Base-by-base conservation (phyloP, 2,888 invertebrate species). In the Lymantria monacha region DNA sequence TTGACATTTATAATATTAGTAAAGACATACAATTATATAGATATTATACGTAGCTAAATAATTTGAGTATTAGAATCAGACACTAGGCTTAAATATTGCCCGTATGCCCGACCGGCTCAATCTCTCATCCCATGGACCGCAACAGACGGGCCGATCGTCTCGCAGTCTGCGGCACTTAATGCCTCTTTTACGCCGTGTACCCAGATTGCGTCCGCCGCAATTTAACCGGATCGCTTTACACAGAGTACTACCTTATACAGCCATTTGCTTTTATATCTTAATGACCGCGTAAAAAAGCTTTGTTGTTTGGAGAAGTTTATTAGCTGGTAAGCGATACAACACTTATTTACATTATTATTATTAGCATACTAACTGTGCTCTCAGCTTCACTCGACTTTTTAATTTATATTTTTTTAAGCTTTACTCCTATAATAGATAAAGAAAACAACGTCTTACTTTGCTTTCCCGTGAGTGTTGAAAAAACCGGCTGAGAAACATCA, bases 211-310 rank as follows among this genome's bases (percentile, higher is more conserved):
- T 75, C 72, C 71, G 70, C 72, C 68, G 74, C 70, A 71, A 76
- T 83, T 85, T 76, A 78, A 76, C 83, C 64, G 74, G 81, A 81
- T 81, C 76, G 78, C 79, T 84, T 84, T 85, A 81, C 83, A 82
- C 81, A 81, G 83, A 79, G 80, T 85, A 81, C 74, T 62, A 66
- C 66, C 79, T 82, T 85, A 84, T 84, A 81, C 80, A 81, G 73
- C 80, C 68, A 75, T 83, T 81, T 69, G 75, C 81, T 82, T 86
- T 86, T 83, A 86, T 81, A 78, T 73, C 67, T 57, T 82, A 83
- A 85, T 83, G 83, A 81, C 80, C 82, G 76, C 67, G 80, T 81
- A 83, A 83, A 79, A 83, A 82, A 76, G 74, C 74, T 68, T 69
- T 57, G 70, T 57, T 63, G 57, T 59, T 59, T 61, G 48, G 51